Conservation (phyloP, 2,888 invertebrate species). For the Acanthococcus lagerstroemiae region DNA sequence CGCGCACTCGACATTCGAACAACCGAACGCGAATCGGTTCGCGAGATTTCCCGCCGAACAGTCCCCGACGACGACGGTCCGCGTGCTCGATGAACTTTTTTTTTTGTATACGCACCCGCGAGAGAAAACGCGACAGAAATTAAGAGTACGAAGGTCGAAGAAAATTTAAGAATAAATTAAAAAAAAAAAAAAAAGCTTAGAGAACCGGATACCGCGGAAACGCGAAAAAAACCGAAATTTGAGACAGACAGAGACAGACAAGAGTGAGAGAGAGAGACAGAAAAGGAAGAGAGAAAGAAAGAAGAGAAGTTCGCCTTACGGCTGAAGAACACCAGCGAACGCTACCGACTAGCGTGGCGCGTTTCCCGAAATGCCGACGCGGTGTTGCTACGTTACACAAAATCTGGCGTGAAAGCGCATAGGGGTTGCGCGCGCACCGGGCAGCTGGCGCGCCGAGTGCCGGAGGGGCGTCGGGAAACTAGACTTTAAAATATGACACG, state of each 20-base stretch:
- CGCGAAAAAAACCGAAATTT: slow-evolving; percentile 6
- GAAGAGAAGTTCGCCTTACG: slow-evolving; percentile 14
- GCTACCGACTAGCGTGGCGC: slow-evolving; percentile 24
- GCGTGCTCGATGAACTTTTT: too few relatives aligned
- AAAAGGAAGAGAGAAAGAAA: slow-evolving; percentile 4
- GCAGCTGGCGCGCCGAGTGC: not conserved
- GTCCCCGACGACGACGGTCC: slow-evolving; percentile 3
- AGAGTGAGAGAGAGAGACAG: slow-evolving; percentile 15
- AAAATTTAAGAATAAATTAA: slow-evolving; percentile 12
- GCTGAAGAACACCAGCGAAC: slow-evolving; percentile 24
- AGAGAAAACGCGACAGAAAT: not conserved
- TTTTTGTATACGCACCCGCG: too few relatives aligned
- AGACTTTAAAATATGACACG: slow-evolving; percentile 27
- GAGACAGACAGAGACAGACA: not conserved
- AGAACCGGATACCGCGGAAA: not conserved
- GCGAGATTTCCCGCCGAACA: not conserved
- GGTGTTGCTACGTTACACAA: slow-evolving; percentile 22
- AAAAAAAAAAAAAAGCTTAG: not conserved
- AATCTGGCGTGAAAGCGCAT: slow-evolving; percentile 23
- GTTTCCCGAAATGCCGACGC: slow-evolving; percentile 24
- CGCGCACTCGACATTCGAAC: not conserved
- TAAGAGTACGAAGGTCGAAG: not conserved
- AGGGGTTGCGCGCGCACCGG: slow-evolving; percentile 1
- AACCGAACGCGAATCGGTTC: not conserved
- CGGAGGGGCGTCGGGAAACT: slow-evolving; percentile 18